Evolutionary conservation across 2,797 vertebrate species (phyloP), one percentile per base, ranked within the genome.

Genomic region (Corythornis leucogaster): DNA sequence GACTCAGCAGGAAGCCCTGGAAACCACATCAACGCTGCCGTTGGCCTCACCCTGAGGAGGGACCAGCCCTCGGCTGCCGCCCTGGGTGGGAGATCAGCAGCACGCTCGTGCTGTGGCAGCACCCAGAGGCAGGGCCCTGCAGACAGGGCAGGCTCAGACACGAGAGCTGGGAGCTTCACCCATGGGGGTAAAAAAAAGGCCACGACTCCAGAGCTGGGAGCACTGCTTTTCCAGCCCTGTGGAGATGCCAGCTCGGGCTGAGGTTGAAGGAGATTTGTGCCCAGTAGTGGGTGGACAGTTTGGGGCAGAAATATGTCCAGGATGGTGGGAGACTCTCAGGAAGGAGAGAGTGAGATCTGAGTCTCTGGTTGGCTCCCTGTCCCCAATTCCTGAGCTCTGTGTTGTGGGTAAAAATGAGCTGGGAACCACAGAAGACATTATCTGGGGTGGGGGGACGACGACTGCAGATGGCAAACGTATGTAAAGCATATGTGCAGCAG

Each of bases 101-200:
- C 45, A 1, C 1, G 57, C 42, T 79, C 9, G 3, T 8, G 31
- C 87, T 87, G 12, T 82, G 26, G 0, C 2, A 2, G 90, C 55
- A 54, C 73, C 0, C 3, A 15, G 77, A 31, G 24, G 59, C 55
- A 90, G 69, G 90, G 89, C 81, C 33, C 71, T 77, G 91, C 87
- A 94, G 85, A 76, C 48, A 28, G 80, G 94, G 81, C 90, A 89
- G 86, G 85, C 93, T 95, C 82, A 94, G 87, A 57, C 84, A 90
- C 0, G 84, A 94, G 92, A 67, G 64, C 59, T 1, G 0, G 45
- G 69, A 92, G 69, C 50, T 92, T 92, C 28, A 9, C 73, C 55
- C 54, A 3, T 2, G 38, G 84, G 79, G 15, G 75, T 11, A 2
- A 1, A 50, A 51, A 43, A 78, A 66, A 71, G 58, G 55, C 51